Conservation (phyloP, 2,888 invertebrate genomes). For the Theristus sp. region DNA sequence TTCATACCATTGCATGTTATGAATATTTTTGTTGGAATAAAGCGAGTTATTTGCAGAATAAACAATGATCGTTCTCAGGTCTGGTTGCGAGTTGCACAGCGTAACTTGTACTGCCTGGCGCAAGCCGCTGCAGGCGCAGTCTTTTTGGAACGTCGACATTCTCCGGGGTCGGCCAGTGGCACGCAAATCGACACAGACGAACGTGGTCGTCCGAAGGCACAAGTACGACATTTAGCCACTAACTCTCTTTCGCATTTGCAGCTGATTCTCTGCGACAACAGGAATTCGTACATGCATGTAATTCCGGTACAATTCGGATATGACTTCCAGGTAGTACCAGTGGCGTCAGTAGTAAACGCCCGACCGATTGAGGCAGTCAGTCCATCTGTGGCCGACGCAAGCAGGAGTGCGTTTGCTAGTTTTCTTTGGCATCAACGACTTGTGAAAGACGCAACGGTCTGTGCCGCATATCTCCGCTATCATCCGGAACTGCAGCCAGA, state of each 20-base stretch:
- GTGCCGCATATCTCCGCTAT: constrained; percentile 84
- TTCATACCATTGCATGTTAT: too few relatives aligned
- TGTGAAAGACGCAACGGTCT: constrained; percentile 92
- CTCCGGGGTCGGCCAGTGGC: too few relatives aligned
- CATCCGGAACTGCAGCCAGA: constrained; percentile 28
- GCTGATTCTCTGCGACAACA: too few relatives aligned
- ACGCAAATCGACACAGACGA: background rate
- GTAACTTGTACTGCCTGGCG: constrained; percentile 10
- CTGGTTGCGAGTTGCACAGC: background rate
- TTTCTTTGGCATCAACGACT: constrained; percentile 92
- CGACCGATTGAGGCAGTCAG: constrained; percentile 57
- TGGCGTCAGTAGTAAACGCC: background rate
- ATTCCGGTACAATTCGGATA: background rate
- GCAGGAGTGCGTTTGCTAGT: constrained; percentile 85
- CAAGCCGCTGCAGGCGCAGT: constrained; percentile 7
- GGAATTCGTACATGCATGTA: background rate
- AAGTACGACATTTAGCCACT: too few relatives aligned
- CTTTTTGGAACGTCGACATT: background rate
- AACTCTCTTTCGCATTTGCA: too few relatives aligned
- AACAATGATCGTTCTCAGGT: too few relatives aligned
- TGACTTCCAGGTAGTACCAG: background rate
- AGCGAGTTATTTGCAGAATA: too few relatives aligned
- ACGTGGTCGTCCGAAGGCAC: background rate
- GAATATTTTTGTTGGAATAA: too few relatives aligned
- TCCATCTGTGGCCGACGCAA: constrained; percentile 72